A percentile compares a stretch with the other conserved stretches of the same genome.
Evolutionary conservation across 2,888 invertebrate species (phyloP).

Genomic region (Rambutsinella grinnellia): DNA sequence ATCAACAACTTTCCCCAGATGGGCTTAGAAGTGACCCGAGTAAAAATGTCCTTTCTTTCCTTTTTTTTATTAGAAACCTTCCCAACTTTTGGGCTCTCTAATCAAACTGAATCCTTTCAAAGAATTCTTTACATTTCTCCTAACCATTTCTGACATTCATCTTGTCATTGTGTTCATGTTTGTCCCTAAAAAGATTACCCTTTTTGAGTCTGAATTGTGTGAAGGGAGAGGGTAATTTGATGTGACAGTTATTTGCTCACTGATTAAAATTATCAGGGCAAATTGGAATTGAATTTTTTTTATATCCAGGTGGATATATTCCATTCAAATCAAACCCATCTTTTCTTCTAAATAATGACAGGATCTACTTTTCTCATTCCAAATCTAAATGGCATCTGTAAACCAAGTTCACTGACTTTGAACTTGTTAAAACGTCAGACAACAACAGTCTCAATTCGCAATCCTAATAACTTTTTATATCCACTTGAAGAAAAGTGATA

Average conservation of each 20-base stretch:
- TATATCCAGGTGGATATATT: too few relatives aligned
- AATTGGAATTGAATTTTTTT: not conserved
- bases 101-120: too few relatives aligned
- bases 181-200: not conserved
- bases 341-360: too few relatives aligned
- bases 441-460: too few relatives aligned
- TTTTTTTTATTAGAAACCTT: not conserved
- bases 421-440: too few relatives aligned
- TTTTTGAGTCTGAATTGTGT: not conserved
- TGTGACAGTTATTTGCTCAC: constrained; percentile 23
- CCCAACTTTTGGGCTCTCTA: too few relatives aligned
- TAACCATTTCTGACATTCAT: constrained; percentile 35
- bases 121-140: constrained; percentile 19
- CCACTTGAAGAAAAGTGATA: constrained; percentile 15
- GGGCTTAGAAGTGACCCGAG: not conserved
- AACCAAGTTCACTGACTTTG: too few relatives aligned
- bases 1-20: constrained; percentile 2
- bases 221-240: constrained; percentile 7
- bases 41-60: not conserved
- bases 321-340: too few relatives aligned
- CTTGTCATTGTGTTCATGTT: constrained; percentile 6
- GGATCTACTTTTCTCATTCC: too few relatives aligned
- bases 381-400: too few relatives aligned
- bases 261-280: not conserved
- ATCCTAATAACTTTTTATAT: not conserved